phyloP scores from a whole-genome alignment of 2,888 invertebrate species.

The Chrysodeixis includens region DNA sequence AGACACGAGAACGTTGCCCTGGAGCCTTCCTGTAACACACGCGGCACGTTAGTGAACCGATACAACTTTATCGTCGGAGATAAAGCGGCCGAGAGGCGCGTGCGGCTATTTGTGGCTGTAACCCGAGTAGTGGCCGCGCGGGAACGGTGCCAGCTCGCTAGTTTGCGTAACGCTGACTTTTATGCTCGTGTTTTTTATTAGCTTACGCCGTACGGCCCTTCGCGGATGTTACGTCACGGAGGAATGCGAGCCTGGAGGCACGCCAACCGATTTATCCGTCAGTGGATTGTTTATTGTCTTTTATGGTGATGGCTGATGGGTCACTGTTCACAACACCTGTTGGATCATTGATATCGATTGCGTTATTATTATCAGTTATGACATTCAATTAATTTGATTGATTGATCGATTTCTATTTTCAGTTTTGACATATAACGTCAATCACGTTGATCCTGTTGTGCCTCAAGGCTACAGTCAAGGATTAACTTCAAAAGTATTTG shows the following conservation, averaged over 20 bases:
- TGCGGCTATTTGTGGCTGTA: slow-evolving; percentile 88
- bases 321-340: slow-evolving; percentile 70
- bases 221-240: slow-evolving; percentile 87
- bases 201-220: slow-evolving; percentile 83
- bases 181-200: slow-evolving; percentile 82
- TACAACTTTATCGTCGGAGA: slow-evolving; percentile 59
- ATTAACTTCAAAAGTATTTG: slow-evolving; percentile 6
- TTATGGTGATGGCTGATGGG: slow-evolving; percentile 85
- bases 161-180: slow-evolving; percentile 85
- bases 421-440: slow-evolving; percentile 17
- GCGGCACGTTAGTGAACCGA: slow-evolving; percentile 74
- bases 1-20: slow-evolving; percentile 93
- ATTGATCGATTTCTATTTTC: slow-evolving; percentile 38
- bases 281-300: slow-evolving; percentile 86
- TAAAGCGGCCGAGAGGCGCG: slow-evolving; percentile 66
- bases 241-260: slow-evolving; percentile 81
- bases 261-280: slow-evolving; percentile 84
- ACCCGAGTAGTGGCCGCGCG: slow-evolving; percentile 85
- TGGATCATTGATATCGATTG: slow-evolving; percentile 58
- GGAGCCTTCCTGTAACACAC: slow-evolving; percentile 91
- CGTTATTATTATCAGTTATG: slow-evolving; percentile 45
- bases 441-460: slow-evolving; percentile 21
- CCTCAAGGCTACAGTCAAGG: slow-evolving; percentile 8
- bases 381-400: slow-evolving; percentile 34
- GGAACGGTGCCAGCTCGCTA: slow-evolving; percentile 84